Percentiles rank a stretch among this genome's conserved stretches.
Conservation (phyloP, 1,140 invertebrate species). For the Cephus cinctus region DNA sequence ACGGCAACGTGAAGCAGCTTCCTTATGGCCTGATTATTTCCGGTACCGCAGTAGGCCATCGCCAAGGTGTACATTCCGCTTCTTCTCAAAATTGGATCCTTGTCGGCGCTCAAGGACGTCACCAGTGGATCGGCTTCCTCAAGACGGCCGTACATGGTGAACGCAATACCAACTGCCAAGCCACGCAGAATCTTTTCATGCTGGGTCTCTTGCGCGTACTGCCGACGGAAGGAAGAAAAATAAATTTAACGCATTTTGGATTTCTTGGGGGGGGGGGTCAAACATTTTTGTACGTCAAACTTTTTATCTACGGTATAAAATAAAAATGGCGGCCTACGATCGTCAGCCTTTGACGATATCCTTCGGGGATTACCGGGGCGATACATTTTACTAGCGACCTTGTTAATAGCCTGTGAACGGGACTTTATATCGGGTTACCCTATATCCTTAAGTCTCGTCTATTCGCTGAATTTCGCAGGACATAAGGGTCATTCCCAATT, state of each 20-base stretch:
- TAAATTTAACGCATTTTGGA: neutral
- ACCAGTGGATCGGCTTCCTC: constrained; percentile 97
- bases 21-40: constrained; percentile 94
- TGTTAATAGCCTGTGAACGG: too few relatives aligned
- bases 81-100: constrained; percentile 84
- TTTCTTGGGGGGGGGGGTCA: too few relatives aligned
- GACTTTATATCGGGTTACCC: too few relatives aligned
- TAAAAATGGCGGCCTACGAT: too few relatives aligned
- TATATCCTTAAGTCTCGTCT: too few relatives aligned
- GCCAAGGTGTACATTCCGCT: constrained; percentile 98
- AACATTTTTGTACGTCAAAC: too few relatives aligned
- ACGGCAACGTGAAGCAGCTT: constrained; percentile 95
- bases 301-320: too few relatives aligned
- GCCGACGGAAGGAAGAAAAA: constrained; percentile 19
- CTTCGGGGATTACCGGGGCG: too few relatives aligned
- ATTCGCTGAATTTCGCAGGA: too few relatives aligned
- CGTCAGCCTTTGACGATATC: too few relatives aligned
- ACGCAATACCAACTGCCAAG: constrained; percentile 91
- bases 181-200: constrained; percentile 98
- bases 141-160: constrained; percentile 95
- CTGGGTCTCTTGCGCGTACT: constrained; percentile 88
- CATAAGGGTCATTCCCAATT: too few relatives aligned
- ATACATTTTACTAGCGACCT: too few relatives aligned
- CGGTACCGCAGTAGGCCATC: constrained; percentile 98
- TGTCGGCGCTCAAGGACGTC: constrained; percentile 79